Evolutionary conservation across 2,113 vertebrate genomes (phyloP).

Genomic region (Macheiramphus alcinus): DNA sequence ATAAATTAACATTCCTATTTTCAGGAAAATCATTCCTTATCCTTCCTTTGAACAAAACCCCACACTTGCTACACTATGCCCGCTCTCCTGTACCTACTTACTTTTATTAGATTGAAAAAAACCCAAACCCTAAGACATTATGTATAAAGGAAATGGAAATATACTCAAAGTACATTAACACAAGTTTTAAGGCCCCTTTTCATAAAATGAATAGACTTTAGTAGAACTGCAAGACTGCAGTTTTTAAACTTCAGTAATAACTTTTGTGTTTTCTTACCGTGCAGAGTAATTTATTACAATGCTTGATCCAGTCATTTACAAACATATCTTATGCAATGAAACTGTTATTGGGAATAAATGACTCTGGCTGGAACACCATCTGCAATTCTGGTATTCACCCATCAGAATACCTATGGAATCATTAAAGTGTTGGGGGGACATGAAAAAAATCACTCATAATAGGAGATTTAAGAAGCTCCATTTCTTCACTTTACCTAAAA

Average conservation of each 20-base stretch:
- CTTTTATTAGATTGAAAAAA: background rate
- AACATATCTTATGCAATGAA: background rate
- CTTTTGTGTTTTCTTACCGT: background rate
- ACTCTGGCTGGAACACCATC: background rate
- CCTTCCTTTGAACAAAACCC: background rate
- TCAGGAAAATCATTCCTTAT: background rate
- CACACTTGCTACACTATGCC: background rate
- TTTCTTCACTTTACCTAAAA: background rate
- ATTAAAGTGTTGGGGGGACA: background rate
- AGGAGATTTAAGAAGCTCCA: background rate
- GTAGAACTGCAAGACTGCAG: background rate
- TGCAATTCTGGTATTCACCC: background rate
- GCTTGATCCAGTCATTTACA: background rate
- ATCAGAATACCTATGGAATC: background rate
- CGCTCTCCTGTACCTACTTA: background rate
- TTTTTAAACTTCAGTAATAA: background rate
- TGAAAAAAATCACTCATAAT: background rate
- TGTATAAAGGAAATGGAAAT: background rate
- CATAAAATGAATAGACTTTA: background rate
- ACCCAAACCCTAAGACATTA: background rate
- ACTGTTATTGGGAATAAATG: background rate
- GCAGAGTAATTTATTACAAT: background rate
- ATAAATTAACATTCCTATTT: background rate
- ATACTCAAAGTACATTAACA: background rate
- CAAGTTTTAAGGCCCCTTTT: background rate